Evolutionary conservation across 2,888 invertebrate species (phyloP), one percentile per base, ranked within the genome.

Genomic region (Yponomeuta malinellus): DNA sequence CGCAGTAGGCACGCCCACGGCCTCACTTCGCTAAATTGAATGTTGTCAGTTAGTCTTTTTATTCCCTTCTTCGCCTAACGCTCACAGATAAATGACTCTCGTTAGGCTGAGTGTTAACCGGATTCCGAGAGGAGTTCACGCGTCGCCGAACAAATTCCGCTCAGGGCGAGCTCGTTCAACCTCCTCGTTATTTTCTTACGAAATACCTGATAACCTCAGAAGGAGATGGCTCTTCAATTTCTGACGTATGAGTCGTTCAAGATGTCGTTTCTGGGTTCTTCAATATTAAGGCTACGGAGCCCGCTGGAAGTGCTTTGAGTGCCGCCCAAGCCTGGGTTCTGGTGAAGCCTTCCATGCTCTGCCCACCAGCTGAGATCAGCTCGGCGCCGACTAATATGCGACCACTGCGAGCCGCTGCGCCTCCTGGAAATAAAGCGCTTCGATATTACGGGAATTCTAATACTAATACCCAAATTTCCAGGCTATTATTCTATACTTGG

Each of bases 241-340:
- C 10, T 8, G 43, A 5, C 33, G 33, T 12, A 65, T 3, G 4
- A 31, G n/a, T 12, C 9, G 52, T 52, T 68, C 68, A 68, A 48
- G 68, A 68, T 29, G 48, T 48, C 29, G 37, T 33, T 72, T 80
- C 72, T 76, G 90, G 89, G 77, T 91, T 91, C 76, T 83, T 86
- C 73, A 93, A 85, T 72, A 91, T 84, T 73, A 97, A 90, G 74
- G 93, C 94, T 74, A 97, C 95, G 81, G 95, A 95, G 72, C 98
- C 98, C 82, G 97, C 95, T 71, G 97, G 96, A 75, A 98, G 88
- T 79, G 96, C 96, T 88, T 98, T 98, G 93, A 98, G 96, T 73
- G 96, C 94, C 76, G 96, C 96, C 98, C 98, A 98, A 71, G 97
- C 98, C 89, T 98, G 97, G 76, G 97, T 97, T 79, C 98, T 95